Conservation (phyloP, 2,797 vertebrate species). For the Jordanella pulchra region DNA sequence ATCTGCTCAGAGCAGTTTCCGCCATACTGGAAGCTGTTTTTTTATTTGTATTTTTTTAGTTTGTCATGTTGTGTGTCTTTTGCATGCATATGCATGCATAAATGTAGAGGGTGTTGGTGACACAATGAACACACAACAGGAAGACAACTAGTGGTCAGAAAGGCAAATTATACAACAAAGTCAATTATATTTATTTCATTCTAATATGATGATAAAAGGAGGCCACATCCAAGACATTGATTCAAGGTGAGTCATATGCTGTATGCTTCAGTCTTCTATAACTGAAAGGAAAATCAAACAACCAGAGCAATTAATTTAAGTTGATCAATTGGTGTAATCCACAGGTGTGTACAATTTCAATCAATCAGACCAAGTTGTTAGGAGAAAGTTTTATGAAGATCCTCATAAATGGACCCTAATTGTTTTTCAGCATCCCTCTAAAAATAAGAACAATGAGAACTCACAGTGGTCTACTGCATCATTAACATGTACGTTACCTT, state of each 20-base stretch:
- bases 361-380: not conserved
- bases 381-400: not conserved
- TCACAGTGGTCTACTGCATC: not conserved
- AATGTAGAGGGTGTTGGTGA: not conserved
- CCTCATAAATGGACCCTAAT: not conserved
- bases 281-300: not conserved
- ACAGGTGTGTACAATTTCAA: not conserved
- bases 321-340: not conserved
- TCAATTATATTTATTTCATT: not conserved
- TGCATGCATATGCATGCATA: constrained; percentile 1
- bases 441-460: not conserved
- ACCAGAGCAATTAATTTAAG: not conserved
- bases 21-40: not conserved
- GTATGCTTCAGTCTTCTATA: not conserved
- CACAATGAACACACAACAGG: not conserved
- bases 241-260: not conserved
- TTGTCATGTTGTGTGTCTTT: not conserved
- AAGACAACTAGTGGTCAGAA: not conserved
- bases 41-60: not conserved
- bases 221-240: not conserved
- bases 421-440: not conserved
- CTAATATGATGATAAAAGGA: not conserved
- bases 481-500: not conserved
- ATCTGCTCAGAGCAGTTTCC: constrained; percentile 18
- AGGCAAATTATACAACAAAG: not conserved